phyloP scores from a whole-genome alignment of 2,113 vertebrate species.

The Bungarus multicinctus region DNA sequence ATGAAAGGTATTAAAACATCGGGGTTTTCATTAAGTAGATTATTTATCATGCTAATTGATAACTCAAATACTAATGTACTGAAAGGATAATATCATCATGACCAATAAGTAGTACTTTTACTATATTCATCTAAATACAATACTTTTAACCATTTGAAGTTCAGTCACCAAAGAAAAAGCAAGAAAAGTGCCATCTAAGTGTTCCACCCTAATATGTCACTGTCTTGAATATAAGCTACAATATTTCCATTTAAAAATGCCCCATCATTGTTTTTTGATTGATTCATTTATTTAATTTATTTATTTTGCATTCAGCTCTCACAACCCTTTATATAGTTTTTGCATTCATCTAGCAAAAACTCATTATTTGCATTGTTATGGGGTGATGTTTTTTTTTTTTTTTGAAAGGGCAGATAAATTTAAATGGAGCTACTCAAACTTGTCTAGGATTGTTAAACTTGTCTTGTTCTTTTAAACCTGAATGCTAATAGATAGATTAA shows the following conservation, averaged over 20 bases:
- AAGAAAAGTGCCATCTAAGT: not conserved
- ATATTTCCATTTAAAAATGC: constrained; percentile 29
- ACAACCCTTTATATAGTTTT: not conserved
- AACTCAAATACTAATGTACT: constrained; percentile 6
- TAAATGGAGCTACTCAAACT: constrained; percentile 1
- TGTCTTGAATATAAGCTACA: constrained; percentile 37
- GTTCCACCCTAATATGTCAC: not conserved
- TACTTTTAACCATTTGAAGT: constrained; percentile 12
- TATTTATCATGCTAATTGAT: constrained; percentile 18
- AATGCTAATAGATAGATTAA: not conserved
- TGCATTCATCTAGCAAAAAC: constrained; percentile 39
- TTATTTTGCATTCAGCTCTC: constrained; percentile 12
- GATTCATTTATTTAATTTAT: constrained; percentile 56
- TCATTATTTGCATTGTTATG: not conserved
- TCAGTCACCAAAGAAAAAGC: constrained; percentile 15
- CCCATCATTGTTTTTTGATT: constrained; percentile 46
- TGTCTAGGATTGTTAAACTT: not conserved
- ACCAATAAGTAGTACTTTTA: not conserved
- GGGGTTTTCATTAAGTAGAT: not conserved
- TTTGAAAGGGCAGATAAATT: constrained; percentile 24
- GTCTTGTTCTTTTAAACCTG: constrained; percentile 13
- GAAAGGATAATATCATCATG: not conserved
- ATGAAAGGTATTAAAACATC: not conserved
- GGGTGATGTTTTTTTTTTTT: not conserved
- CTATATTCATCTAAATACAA: constrained; percentile 44